A percentile compares a stretch with the other conserved stretches of the same genome.
Conservation (phyloP, 2,113 vertebrate genomes). For the Gasterosteus aculeatus region DNA sequence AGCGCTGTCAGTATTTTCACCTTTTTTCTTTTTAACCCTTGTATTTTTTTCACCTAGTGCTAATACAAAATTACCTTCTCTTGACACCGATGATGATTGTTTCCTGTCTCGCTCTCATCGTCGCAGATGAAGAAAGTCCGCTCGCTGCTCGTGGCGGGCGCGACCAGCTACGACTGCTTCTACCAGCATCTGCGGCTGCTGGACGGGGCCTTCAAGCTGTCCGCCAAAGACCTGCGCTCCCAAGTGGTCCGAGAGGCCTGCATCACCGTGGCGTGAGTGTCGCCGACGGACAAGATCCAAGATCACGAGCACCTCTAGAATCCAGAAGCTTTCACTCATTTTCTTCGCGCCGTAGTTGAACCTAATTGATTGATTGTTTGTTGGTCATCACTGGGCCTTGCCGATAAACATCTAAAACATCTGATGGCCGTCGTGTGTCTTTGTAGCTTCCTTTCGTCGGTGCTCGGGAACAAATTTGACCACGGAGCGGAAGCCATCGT, state of each 20-base stretch:
- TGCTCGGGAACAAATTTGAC: conserved; percentile 96
- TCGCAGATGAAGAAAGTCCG: conserved; percentile 93
- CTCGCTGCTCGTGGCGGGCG: conserved; percentile 92
- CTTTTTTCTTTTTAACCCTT: neutral
- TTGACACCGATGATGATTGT: neutral
- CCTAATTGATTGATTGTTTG: neutral
- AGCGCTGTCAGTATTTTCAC: conserved; percentile 82
- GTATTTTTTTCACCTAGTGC: neutral
- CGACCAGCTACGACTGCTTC: conserved; percentile 92
- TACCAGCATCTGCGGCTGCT: conserved; percentile 95
- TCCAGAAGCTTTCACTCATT: neutral
- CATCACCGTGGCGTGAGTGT: conserved; percentile 96
- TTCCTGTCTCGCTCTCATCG: neutral
- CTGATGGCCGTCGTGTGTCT: neutral
- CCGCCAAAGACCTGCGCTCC: conserved; percentile 95
- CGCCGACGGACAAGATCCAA: neutral
- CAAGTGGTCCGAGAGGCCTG: conserved; percentile 98
- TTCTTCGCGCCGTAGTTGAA: neutral
- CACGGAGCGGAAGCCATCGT: conserved; percentile 97
- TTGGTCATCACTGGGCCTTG: neutral
- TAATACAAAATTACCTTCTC: neutral
- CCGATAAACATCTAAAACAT: neutral
- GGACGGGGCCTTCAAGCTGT: conserved; percentile 96
- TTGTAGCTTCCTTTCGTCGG: conserved; percentile 89
- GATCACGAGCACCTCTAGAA: neutral